Evolutionary conservation across 2,888 invertebrate species (phyloP).

Genomic region (Pollenia angustigena): DNA sequence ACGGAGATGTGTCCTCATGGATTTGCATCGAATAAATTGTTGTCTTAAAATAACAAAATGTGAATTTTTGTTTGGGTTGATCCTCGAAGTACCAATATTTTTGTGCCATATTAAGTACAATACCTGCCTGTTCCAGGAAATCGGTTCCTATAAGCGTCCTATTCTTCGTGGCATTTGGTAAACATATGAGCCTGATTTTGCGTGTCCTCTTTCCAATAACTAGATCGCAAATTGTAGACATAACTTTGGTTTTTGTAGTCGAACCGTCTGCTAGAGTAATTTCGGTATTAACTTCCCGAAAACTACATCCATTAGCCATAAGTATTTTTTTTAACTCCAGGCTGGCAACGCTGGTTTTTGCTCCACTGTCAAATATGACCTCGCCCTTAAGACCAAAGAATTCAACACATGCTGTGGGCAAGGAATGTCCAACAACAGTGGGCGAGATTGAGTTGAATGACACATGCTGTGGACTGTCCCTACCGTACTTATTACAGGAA

Average conservation of each 20-base stretch:
- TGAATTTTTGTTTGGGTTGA: too few species aligned
- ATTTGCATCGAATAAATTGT: conserved; percentile 39
- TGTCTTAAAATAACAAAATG: neutral
- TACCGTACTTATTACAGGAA: too few species aligned
- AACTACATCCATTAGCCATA: too few species aligned
- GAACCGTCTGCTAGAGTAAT: too few species aligned
- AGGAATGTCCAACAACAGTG: conserved; percentile 51
- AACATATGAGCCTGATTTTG: conserved; percentile 7
- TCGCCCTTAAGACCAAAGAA: conserved; percentile 41
- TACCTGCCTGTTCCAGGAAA: conserved; percentile 32
- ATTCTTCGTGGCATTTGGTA: neutral
- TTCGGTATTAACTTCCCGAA: too few species aligned
- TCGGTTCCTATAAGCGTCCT: conserved; percentile 33
- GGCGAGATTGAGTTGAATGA: conserved; percentile 20
- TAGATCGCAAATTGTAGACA: too few species aligned
- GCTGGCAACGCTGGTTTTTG: conserved; percentile 56
- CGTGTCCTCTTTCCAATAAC: too few species aligned
- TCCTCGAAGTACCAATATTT: too few species aligned
- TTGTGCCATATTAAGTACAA: conserved; percentile 7
- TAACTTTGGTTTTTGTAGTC: too few species aligned
- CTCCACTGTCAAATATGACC: conserved; percentile 48
- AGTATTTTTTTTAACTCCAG: conserved; percentile 6
- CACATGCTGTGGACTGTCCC: too few species aligned
- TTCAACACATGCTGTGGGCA: neutral
- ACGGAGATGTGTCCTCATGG: conserved; percentile 18